These are phyloP conservation scores for Phalloptychus januarius DNA, from an alignment of 2,797 vertebrate genomes.

Conservation along the genomic window DNA sequence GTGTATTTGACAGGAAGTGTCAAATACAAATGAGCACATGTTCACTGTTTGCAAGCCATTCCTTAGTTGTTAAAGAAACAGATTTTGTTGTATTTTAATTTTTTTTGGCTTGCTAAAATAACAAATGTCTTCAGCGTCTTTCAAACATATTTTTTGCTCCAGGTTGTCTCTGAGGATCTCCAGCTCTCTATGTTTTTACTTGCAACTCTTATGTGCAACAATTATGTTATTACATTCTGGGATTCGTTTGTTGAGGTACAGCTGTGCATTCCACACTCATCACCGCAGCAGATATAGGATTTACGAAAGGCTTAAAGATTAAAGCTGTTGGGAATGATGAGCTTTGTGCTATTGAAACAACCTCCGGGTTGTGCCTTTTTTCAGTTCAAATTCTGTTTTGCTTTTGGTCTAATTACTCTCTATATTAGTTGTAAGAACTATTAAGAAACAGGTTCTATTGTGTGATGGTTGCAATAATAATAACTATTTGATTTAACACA, in stretches of 20 bases:
- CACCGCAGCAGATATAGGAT: conserved; percentile 24
- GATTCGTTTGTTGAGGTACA: not conserved
- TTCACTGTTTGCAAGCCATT: not conserved
- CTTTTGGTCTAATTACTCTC: not conserved
- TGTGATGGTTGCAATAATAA: not conserved
- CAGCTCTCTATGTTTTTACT: conserved; percentile 33
- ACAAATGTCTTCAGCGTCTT: not conserved
- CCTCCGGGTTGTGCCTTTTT: not conserved
- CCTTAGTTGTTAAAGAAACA: too few species aligned
- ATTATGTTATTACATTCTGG: not conserved
- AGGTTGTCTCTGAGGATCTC: conserved; percentile 52
- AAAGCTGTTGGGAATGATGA: conserved; percentile 18
- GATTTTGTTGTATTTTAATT: not conserved
- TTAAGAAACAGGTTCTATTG: not conserved
- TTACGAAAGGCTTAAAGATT: conserved; percentile 40
- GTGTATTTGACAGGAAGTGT: not conserved
- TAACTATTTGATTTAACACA: not conserved
- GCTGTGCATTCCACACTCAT: conserved; percentile 30
- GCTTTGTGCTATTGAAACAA: conserved; percentile 6
- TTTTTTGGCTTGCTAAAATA: not conserved
- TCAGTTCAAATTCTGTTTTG: not conserved
- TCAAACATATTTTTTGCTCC: conserved; percentile 31
- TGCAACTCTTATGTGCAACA: not conserved
- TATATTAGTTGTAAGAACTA: not conserved
- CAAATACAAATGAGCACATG: not conserved